phyloP scores from a whole-genome alignment of 1,140 invertebrate species.

The Dendroctonus valens region DNA sequence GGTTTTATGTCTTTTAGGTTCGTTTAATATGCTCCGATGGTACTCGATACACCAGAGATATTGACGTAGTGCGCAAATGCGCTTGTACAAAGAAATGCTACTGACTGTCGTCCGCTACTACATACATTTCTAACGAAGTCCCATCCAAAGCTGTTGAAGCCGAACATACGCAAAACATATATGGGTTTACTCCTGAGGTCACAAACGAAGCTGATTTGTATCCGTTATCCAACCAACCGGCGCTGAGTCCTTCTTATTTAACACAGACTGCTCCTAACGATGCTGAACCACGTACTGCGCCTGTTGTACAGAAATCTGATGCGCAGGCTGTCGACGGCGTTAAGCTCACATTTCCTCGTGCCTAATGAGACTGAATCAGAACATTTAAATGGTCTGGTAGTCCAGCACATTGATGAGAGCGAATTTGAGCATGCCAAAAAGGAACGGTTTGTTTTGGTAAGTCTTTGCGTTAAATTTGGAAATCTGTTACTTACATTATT shows the following conservation, averaged over 20 bases:
- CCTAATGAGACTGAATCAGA: constrained; percentile 39
- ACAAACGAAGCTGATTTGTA: constrained; percentile 2
- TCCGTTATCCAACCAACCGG: constrained; percentile 16
- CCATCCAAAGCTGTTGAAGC: constrained; percentile 34
- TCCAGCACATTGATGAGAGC: constrained; percentile 36
- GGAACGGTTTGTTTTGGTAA: constrained; percentile 28
- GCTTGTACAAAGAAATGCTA: constrained; percentile 83
- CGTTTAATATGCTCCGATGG: constrained; percentile 91
- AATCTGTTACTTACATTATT: background rate
- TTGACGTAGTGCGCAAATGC: constrained; percentile 94
- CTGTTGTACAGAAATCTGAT: constrained; percentile 33
- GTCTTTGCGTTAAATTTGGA: background rate
- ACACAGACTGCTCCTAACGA: constrained; percentile 21
- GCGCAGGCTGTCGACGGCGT: constrained; percentile 20
- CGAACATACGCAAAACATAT: constrained; percentile 29
- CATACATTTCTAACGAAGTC: constrained; percentile 49
- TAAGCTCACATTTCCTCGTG: constrained; percentile 46
- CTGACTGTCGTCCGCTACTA: constrained; percentile 55
- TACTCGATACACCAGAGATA: constrained; percentile 89
- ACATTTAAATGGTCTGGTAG: constrained; percentile 24
- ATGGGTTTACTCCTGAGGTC: background rate
- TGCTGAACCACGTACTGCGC: constrained; percentile 28
- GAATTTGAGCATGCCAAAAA: constrained; percentile 40
- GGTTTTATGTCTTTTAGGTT: constrained; percentile 58
- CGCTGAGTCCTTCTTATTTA: constrained; percentile 10